These are phyloP conservation scores for Geopemphigus sp. DNA, from an alignment of 1,140 invertebrate genomes.

Conservation along the genomic window DNA sequence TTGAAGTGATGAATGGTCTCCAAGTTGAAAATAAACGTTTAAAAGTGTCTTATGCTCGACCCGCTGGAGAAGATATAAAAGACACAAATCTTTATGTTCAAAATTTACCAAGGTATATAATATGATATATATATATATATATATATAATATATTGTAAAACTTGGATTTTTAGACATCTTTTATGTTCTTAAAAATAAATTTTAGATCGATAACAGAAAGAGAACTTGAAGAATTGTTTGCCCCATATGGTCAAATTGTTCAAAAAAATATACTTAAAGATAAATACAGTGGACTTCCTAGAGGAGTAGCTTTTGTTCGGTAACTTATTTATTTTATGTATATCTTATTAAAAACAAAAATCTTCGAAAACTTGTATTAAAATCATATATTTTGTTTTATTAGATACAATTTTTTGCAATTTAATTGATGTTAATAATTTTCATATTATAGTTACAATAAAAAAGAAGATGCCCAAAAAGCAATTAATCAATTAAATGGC, in stretches of 20 bases:
- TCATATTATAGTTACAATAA: slow-evolving; percentile 67
- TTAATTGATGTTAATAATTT: not conserved
- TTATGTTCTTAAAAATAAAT: not conserved
- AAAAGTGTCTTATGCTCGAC: slow-evolving; percentile 84
- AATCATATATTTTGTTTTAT: not conserved
- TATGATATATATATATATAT: too few species aligned
- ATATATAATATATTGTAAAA: not conserved
- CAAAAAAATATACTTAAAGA: slow-evolving; percentile 86
- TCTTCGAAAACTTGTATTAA: not conserved
- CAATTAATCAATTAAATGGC: slow-evolving; percentile 81
- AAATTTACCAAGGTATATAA: slow-evolving; percentile 78
- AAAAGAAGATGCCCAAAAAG: slow-evolving; percentile 82
- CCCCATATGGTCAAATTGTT: slow-evolving; percentile 82
- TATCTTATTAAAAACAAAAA: too few species aligned
- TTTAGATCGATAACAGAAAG: slow-evolving; percentile 71
- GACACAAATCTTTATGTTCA: slow-evolving; percentile 93
- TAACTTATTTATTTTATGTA: slow-evolving; percentile 56
- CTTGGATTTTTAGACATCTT: not conserved
- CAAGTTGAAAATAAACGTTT: slow-evolving; percentile 82
- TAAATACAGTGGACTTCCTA: slow-evolving; percentile 78
- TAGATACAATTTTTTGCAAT: not conserved
- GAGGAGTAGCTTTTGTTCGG: slow-evolving; percentile 91
- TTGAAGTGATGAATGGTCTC: slow-evolving; percentile 82
- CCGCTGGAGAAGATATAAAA: slow-evolving; percentile 88
- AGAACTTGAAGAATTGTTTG: slow-evolving; percentile 80